Evolutionary conservation across 1,140 invertebrate species (phyloP).

Genomic region (Cydia strobilella): DNA sequence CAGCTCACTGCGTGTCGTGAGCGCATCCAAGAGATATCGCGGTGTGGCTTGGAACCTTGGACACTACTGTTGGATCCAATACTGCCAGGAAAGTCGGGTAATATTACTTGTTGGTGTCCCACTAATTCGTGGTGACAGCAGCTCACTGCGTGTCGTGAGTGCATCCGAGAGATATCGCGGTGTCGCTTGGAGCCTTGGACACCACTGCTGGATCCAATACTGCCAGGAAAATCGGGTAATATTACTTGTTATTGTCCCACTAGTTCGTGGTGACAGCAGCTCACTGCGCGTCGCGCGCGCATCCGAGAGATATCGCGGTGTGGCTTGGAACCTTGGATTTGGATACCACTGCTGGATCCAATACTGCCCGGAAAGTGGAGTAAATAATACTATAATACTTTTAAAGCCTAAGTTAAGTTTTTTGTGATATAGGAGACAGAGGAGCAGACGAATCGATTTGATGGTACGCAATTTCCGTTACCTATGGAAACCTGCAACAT

Average conservation of each 20-base stretch:
- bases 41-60: constrained; percentile 89
- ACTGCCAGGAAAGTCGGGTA: constrained; percentile 84
- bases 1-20: constrained; percentile 88
- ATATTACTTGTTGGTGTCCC: constrained; percentile 70
- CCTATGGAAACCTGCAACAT: no score
- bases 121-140: constrained; percentile 85
- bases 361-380: constrained; percentile 84
- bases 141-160: constrained; percentile 89
- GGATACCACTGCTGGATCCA: constrained; percentile 87
- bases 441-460: no score
- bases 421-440: no score
- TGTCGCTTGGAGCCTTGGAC: constrained; percentile 90
- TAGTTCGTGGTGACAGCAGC: constrained; percentile 87
- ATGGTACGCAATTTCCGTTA: no score
- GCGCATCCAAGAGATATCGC: constrained; percentile 87
- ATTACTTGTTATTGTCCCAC: constrained; percentile 67
- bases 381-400: constrained; percentile 35
- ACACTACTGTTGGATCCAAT: constrained; percentile 86
- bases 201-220: constrained; percentile 85
- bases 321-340: constrained; percentile 90
- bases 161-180: constrained; percentile 86
- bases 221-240: constrained; percentile 83
- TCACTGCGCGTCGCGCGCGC: constrained; percentile 87
- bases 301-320: constrained; percentile 86
- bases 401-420: no score